Evolutionary conservation across 2,888 invertebrate genomes (phyloP), one percentile per base, ranked within the genome.

Genomic region (Abrostola tripartita): DNA sequence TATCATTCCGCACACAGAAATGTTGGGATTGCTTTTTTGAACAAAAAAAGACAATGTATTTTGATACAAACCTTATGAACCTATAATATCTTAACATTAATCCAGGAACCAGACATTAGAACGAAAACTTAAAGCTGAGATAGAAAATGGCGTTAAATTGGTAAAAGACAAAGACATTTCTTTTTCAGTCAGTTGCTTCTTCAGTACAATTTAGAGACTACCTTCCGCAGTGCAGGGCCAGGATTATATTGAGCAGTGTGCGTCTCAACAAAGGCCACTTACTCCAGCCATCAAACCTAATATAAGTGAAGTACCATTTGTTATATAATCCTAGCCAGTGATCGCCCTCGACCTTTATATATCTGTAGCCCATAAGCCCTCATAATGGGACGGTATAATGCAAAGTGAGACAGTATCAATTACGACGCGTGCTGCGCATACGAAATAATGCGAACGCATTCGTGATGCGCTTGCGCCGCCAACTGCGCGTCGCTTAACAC

Each of bases 341-440:
- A 51, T 47, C 54, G 61, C 14, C 61, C 71, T 74, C 57, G 57
- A 60, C 71, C 53, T 57, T 69, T 52, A 49, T 42, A 51, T 64
- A 63, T 74, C n/a, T 61, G 24, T 49, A 37, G n/a, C 52, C 51
- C 52, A 71, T 68, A 78, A 63, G 66, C 51, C 52, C 51, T 53
- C 52, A 47, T 62, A 68, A 63, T 61, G 61, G 50, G 37, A 67
- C 44, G 62, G 60, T 58, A 68, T 61, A 78, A 65, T 70, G 65
- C 60, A 55, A 61, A 63, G 41, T 64, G 54, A 54, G 66, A 58
- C 71, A 58, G 65, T 68, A 74, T 78, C 80, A 84, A 79, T 82
- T 79, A 69, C 76, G 60, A 51, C 40, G 52, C 59, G 71, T 61
- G 71, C 59, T 52, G 44, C 49, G 85, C 79, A 81, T 85, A 74